Conservation (phyloP, 2,113 vertebrate species). For the Oncorhynchus kisutch region DNA sequence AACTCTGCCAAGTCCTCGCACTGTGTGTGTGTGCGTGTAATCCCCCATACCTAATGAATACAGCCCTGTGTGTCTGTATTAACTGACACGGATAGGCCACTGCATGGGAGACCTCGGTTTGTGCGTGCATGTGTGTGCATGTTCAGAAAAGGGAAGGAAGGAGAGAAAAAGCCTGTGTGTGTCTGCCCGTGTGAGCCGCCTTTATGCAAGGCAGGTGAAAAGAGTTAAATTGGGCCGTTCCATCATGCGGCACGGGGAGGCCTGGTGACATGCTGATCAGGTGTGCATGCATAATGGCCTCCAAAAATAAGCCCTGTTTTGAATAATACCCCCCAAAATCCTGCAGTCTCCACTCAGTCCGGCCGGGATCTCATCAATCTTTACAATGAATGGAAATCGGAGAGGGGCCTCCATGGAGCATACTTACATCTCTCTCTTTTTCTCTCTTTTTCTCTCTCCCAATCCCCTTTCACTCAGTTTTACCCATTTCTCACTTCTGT, state of each 20-base stretch:
- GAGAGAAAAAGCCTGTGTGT: slow-evolving; percentile 22
- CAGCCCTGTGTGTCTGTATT: slow-evolving; percentile 51
- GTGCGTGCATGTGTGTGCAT: slow-evolving; percentile 33
- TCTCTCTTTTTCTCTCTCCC: slow-evolving; percentile 37
- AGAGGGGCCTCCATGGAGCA: slow-evolving; percentile 80
- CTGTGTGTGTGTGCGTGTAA: neutral
- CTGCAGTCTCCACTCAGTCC: slow-evolving; percentile 92
- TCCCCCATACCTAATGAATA: too few species aligned
- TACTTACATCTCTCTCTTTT: slow-evolving; percentile 79
- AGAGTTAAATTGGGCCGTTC: slow-evolving; percentile 92
- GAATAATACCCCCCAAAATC: slow-evolving; percentile 94
- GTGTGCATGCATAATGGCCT: slow-evolving; percentile 95
- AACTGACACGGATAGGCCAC: slow-evolving; percentile 73
- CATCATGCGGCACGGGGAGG: slow-evolving; percentile 85
- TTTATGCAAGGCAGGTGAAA: slow-evolving; percentile 89
- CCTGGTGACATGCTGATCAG: slow-evolving; percentile 93
- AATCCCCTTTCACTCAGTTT: neutral
- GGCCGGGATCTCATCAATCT: slow-evolving; percentile 95
- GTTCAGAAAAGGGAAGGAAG: slow-evolving; percentile 20
- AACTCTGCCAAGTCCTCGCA: slow-evolving; percentile 31
- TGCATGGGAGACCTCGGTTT: slow-evolving; percentile 57
- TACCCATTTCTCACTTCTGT: slow-evolving; percentile 5
- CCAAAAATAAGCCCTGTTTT: slow-evolving; percentile 96
- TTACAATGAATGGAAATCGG: slow-evolving; percentile 91
- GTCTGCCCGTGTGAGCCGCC: slow-evolving; percentile 48